A percentile compares a stretch with the other conserved stretches of the same genome.
Evolutionary conservation across 2,888 invertebrate species (phyloP).

Genomic region (Dasysyrphus tricinctus): DNA sequence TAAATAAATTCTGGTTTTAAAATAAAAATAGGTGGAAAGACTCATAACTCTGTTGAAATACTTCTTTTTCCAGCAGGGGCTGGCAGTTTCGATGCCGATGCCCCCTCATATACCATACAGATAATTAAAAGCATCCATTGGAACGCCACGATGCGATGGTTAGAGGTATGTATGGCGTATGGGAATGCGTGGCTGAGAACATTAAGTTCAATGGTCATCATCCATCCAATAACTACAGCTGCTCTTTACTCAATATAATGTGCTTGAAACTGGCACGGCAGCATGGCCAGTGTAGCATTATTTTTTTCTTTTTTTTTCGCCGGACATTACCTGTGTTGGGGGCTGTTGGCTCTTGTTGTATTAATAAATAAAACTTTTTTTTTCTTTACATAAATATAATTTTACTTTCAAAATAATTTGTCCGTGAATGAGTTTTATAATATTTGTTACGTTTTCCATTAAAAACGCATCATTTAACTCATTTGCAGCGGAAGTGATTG

Average conservation of each 20-base stretch:
- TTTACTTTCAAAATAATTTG: constrained; percentile 55
- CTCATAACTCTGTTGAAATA: constrained; percentile 26
- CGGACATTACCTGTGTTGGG: constrained; percentile 34
- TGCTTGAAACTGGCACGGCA: constrained; percentile 10
- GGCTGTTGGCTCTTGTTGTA: not conserved
- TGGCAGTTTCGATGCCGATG: constrained; percentile 32
- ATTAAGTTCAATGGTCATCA: constrained; percentile 71
- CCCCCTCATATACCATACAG: constrained; percentile 46
- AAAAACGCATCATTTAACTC: constrained; percentile 7
- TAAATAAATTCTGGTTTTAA: constrained; percentile 23
- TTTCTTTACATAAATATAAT: constrained; percentile 6
- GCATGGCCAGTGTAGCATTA: not conserved
- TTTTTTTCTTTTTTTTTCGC: not conserved
- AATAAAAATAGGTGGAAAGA: constrained; percentile 32
- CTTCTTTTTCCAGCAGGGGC: constrained; percentile 23
- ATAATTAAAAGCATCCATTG: constrained; percentile 69
- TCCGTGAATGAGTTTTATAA: constrained; percentile 35
- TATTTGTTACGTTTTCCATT: constrained; percentile 3
- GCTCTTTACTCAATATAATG: constrained; percentile 1
- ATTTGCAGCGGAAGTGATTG: not conserved
- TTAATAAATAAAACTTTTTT: constrained; percentile 6
- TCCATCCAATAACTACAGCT: constrained; percentile 10
- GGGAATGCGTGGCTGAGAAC: constrained; percentile 49
- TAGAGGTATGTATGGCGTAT: not conserved
- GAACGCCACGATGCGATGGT: constrained; percentile 44